Evolutionary conservation across 2,888 invertebrate species (phyloP), one percentile per base, ranked within the genome.

Genomic region (Ephialtes manifestator): DNA sequence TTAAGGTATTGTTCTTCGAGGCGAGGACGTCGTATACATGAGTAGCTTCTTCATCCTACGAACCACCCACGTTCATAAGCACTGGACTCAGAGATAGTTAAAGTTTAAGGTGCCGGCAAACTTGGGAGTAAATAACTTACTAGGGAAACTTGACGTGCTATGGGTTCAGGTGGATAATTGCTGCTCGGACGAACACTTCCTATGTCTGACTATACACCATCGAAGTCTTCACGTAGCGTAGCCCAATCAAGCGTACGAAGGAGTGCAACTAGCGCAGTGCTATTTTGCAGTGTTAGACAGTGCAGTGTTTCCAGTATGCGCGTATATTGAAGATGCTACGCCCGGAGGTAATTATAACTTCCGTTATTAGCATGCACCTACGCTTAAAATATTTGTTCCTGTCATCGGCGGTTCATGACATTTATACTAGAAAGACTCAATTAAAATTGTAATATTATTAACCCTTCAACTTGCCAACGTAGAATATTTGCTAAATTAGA

Each of bases 121-220:
- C 78, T 83, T 65, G 20, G 35, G 60, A 58, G 72, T 83, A 83
- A 68, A 83, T 83, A 78, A 79, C 65, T 79, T 60, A 74, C 78
- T 74, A 68, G 70, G 83, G 74, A 67, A 79, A 68, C 68, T 60
- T 68, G 53, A 70, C 78, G 58, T 72, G 68, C 68, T 35, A 67
- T 28, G 71, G 60, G 78, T 83, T 74, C 78, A 68, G 83, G 78
- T 79, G 78, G 74, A 83, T 83, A 83, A 83, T 83, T 83, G 78
- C 83, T 77, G 79, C 78, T 79, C 78, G 78, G 83, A 74, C 78
- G 78, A 78, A 79, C 83, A 78, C 83, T 83, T 83, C 78, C 83
- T 79, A 51, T 78, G 60, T 76, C 74, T 70, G 39, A 72, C 60
- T 78, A 79, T 72, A 67, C 20, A 18, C 83, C 60, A 60, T 68